Evolutionary conservation across 2,113 vertebrate genomes (phyloP), one percentile per base, ranked within the genome.

Genomic region (Prionailurus bengalensis): DNA sequence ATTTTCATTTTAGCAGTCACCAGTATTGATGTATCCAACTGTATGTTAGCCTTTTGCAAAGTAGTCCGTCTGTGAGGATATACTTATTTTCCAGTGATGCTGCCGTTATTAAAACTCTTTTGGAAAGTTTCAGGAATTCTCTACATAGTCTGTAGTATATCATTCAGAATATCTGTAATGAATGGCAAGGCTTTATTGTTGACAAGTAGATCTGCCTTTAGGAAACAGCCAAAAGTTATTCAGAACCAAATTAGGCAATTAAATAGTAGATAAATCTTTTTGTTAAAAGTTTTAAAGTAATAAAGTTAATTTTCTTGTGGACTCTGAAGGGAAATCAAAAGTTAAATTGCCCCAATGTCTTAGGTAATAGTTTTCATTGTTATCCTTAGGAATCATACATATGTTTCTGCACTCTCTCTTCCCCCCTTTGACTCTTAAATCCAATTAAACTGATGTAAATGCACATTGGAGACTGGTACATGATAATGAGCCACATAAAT

Each of bases 71-170:
- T 94, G 27, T 82, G 39, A 92, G 66, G 48, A 61, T 55, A 68
- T 74, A 70, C 36, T 84, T 84, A 83, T 45, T 82, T 95, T 89
- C 45, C 39, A 79, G n/a, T 48, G 83, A 84, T 53, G 82, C 25
- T 91, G 31, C 66, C 74, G 88, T 79, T 78, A 91, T 53, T 45
- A 96, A 55, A 82, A 88, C 25, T 42, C 42, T 89, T 68, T 45
- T 79, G 25, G 53, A 88, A 80, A 92, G 65, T 81, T 95, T 96
- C 39, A 33, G 58, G 84, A 80, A 97, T 66, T 96, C 3, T 71
- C 76, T 93, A 87, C 23, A 93, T 15, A 86, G 53, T 31, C 90
- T 82, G 58, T 84, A 76, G 17, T 71, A 71, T 70, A 83, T 81
- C 76, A 53, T 45, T 91, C 70, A 76, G 39, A 94, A 65, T 71